phyloP scores from a whole-genome alignment of 2,888 invertebrate genomes.

The Arenicola marina region DNA sequence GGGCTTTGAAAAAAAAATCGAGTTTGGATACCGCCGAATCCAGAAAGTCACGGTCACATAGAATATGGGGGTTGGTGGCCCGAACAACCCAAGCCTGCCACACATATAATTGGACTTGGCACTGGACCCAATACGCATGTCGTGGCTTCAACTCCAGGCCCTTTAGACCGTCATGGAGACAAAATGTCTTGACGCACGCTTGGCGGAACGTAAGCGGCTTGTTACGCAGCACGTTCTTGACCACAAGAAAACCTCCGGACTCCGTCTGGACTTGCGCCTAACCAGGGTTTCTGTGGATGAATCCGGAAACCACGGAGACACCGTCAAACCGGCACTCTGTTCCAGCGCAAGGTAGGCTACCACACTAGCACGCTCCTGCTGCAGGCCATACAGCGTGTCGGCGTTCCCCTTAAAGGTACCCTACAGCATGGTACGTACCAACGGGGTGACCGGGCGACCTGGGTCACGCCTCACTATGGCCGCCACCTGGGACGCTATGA shows the following conservation, averaged over 20 bases:
- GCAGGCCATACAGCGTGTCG: not conserved
- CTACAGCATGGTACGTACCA: not conserved
- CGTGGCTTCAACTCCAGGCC: no score
- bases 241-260: not conserved
- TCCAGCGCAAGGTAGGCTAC: not conserved
- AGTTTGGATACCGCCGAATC: not conserved
- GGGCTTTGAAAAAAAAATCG: not conserved
- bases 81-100: no score
- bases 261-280: not conserved
- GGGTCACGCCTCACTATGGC: not conserved
- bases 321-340: not conserved
- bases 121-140: not conserved
- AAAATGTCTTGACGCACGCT: not conserved
- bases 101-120: no score
- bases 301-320: not conserved
- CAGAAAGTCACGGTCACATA: not conserved
- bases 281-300: not conserved
- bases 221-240: not conserved
- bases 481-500: not conserved
- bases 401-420: not conserved
- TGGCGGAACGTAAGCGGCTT: not conserved
- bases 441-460: not conserved
- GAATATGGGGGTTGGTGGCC: no score
- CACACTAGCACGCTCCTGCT: not conserved
- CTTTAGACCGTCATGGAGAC: no score